phyloP scores from a whole-genome alignment of 2,797 vertebrate genomes.

The Parauchenoglanis punctatus region DNA sequence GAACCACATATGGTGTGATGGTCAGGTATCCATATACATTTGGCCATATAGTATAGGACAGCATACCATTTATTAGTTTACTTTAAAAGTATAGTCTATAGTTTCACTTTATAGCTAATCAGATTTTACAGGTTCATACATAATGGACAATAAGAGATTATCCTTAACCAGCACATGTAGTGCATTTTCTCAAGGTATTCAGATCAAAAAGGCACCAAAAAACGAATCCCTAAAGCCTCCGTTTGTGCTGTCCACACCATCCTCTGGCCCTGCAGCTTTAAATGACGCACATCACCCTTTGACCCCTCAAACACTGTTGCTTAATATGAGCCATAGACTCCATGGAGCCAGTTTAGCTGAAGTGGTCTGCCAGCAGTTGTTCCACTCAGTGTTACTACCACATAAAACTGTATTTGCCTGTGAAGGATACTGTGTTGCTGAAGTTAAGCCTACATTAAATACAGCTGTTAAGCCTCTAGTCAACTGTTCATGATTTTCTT shows the following conservation, averaged over 20 bases:
- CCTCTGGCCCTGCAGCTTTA: not conserved
- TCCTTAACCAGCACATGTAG: not conserved
- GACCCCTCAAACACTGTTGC: conserved; percentile 26
- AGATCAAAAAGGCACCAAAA: not conserved
- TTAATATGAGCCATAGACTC: conserved; percentile 33
- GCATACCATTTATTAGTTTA: not conserved
- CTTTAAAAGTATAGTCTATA: not conserved
- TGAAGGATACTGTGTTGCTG: not conserved
- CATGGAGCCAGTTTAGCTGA: conserved; percentile 29
- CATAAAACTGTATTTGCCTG: not conserved
- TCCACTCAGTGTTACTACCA: not conserved
- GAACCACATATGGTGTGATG: not conserved
- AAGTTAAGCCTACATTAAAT: not conserved
- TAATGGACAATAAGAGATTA: not conserved
- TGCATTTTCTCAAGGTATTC: not conserved
- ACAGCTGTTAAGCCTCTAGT: not conserved
- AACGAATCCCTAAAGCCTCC: not conserved
- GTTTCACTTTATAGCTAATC: not conserved
- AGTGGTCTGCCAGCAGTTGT: conserved; percentile 29
- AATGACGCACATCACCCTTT: conserved; percentile 28
- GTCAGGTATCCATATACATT: not conserved
- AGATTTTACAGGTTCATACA: not conserved
- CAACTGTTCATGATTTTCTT: not conserved
- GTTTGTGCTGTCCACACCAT: not conserved
- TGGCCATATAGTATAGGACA: not conserved